A percentile compares a stretch with the other conserved stretches of the same genome.
Evolutionary conservation across 2,888 invertebrate species (phyloP).

Genomic region (Coecobrya sp.): DNA sequence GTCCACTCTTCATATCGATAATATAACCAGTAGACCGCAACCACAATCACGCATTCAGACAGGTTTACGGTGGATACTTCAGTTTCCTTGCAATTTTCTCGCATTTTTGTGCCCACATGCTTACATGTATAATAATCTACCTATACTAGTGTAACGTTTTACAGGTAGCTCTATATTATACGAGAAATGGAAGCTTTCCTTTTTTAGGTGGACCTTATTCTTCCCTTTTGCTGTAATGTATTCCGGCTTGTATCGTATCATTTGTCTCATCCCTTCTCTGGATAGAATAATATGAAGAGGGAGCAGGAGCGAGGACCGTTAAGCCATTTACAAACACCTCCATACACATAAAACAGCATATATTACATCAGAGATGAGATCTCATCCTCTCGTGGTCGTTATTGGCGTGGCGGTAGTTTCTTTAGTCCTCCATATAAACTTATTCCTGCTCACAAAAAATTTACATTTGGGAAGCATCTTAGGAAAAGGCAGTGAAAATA

Average conservation of each 20-base stretch:
- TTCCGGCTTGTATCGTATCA: conserved; percentile 78
- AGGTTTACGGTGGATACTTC: conserved; percentile 75
- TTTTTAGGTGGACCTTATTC: background rate
- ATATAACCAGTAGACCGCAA: conserved; percentile 65
- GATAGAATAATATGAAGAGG: conserved; percentile 1
- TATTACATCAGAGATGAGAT: conserved; percentile 76
- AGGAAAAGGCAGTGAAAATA: conserved; percentile 46
- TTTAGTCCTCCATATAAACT: background rate
- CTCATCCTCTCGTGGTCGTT: conserved; percentile 66
- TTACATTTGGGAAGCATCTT: conserved; percentile 77
- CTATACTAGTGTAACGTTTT: background rate
- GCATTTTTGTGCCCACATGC: conserved; percentile 25
- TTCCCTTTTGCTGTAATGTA: conserved; percentile 62
- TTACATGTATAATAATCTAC: too few species aligned
- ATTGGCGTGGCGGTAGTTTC: conserved; percentile 25
- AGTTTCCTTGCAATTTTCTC: conserved; percentile 71
- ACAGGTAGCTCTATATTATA: conserved; percentile 35
- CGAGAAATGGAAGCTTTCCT: background rate
- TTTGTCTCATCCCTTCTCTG: conserved; percentile 43
- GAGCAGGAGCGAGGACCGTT: conserved; percentile 58
- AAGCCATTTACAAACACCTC: conserved; percentile 62
- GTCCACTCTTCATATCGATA: conserved; percentile 79
- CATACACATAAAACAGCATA: conserved; percentile 76
- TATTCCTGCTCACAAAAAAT: conserved; percentile 70
- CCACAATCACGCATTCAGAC: conserved; percentile 69